phyloP scores from a whole-genome alignment of 2,888 invertebrate species.

The Drosophila picticornis region DNA sequence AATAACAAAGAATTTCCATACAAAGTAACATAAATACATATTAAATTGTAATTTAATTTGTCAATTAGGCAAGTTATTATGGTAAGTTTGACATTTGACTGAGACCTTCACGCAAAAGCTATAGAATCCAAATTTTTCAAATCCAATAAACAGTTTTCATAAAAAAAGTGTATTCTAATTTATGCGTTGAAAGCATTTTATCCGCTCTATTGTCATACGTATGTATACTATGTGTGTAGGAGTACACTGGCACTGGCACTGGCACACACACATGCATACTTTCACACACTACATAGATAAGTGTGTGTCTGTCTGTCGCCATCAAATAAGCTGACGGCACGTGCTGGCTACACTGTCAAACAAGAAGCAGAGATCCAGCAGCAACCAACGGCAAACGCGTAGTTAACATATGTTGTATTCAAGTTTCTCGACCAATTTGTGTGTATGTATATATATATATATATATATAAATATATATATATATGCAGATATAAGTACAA shows the following conservation, averaged over 20 bases:
- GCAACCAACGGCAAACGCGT: slow-evolving; percentile 54
- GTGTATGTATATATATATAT: slow-evolving; percentile 16
- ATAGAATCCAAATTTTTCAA: neutral
- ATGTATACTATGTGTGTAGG: neutral
- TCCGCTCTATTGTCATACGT: neutral
- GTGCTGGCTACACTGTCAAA: slow-evolving; percentile 48
- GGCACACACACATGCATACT: neutral
- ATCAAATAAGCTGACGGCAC: slow-evolving; percentile 52
- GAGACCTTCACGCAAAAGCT: neutral
- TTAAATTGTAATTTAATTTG: neutral
- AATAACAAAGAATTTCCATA: neutral
- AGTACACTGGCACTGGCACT: neutral
- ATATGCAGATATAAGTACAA: neutral
- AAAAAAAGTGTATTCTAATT: neutral
- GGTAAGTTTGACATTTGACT: neutral
- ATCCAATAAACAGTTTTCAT: neutral
- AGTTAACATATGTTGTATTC: slow-evolving; percentile 75
- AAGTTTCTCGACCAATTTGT: slow-evolving; percentile 58
- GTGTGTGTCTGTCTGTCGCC: slow-evolving; percentile 20
- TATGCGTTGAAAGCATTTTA: neutral
- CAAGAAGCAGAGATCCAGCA: slow-evolving; percentile 34
- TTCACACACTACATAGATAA: neutral
- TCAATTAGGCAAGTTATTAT: neutral
- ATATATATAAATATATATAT: neutral
- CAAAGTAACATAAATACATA: neutral